These are phyloP conservation scores for Tadarida brasiliensis DNA, from an alignment of 2,797 vertebrate species.

Conservation along the genomic window DNA sequence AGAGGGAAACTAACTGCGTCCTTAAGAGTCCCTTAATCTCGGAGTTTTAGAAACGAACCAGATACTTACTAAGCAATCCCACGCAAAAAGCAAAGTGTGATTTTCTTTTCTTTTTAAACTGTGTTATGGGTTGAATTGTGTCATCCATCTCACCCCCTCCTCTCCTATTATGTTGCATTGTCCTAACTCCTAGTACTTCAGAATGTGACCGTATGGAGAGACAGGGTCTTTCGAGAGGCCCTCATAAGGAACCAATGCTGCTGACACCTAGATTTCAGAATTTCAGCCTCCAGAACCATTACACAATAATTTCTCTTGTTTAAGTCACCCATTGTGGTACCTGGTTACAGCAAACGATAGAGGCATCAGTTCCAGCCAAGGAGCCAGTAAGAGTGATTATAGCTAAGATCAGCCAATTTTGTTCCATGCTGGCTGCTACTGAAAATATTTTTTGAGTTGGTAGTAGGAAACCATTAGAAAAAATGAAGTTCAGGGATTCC, in stretches of 20 bases:
- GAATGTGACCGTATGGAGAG: background rate
- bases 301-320: background rate
- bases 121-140: background rate
- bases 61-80: conserved; percentile 4
- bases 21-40: background rate
- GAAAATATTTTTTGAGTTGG: background rate
- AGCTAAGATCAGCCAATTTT: background rate
- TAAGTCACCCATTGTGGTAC: background rate
- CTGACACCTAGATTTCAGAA: background rate
- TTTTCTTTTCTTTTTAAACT: background rate
- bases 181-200: background rate
- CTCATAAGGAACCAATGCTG: background rate
- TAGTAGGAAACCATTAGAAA: background rate
- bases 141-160: background rate
- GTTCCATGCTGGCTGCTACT: background rate
- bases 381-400: background rate
- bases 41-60: conserved; percentile 20
- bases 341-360: background rate
- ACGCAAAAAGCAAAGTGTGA: background rate
- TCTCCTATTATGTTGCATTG: background rate
- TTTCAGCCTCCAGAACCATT: background rate
- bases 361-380: background rate
- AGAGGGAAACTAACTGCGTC: background rate
- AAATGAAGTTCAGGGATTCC: background rate
- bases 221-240: background rate